Conservation (phyloP, 1,140 invertebrate species). For the Bombus pascuorum region DNA sequence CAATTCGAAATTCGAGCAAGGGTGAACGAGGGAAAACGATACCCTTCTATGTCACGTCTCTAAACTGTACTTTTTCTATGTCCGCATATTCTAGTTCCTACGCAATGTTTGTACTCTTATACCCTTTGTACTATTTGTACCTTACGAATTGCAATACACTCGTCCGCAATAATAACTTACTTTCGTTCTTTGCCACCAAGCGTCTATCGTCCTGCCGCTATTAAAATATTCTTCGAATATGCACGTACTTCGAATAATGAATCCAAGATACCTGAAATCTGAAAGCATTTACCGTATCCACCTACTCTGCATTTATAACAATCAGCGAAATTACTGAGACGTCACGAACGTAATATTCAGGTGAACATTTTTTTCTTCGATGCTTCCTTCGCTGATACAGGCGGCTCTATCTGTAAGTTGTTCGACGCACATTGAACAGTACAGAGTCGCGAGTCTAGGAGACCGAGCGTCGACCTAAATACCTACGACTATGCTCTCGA, state of each 20-base stretch:
- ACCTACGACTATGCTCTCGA: constrained; percentile 40
- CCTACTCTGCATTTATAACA: neutral
- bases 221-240: neutral
- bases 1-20: constrained; percentile 51
- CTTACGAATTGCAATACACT: constrained; percentile 82
- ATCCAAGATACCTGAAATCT: too few species aligned
- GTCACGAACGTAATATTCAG: neutral
- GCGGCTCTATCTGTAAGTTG: too few species aligned
- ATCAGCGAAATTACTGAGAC: neutral
- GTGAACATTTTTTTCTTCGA: neutral
- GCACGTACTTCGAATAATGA: neutral
- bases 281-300: too few species aligned
- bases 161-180: constrained; percentile 77
- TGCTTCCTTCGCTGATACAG: neutral
- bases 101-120: constrained; percentile 82
- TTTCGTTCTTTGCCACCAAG: constrained; percentile 26
- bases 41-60: constrained; percentile 71
- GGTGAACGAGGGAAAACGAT: neutral
- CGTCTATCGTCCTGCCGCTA: too few species aligned
- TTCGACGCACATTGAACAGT: neutral
- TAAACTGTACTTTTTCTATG: constrained; percentile 81
- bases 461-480: constrained; percentile 54
- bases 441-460: neutral
- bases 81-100: constrained; percentile 82
- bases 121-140: constrained; percentile 83